Percentiles rank a stretch among this genome's conserved stretches.
Evolutionary conservation across 1,140 invertebrate species (phyloP).

Genomic region (Aphidius ervi): DNA sequence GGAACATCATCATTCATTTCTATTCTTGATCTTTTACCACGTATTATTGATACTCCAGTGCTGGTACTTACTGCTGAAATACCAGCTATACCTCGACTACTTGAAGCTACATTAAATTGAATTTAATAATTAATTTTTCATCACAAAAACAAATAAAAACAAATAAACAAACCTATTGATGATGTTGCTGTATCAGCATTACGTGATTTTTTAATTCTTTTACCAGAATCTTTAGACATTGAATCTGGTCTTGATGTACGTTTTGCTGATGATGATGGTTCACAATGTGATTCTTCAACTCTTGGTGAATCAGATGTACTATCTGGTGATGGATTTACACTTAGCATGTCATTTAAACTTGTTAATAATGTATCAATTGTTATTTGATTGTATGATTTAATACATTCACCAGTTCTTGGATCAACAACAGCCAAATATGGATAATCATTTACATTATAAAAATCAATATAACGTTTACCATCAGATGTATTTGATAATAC

Average conservation of each 20-base stretch:
- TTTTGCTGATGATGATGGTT: slow-evolving; percentile 27
- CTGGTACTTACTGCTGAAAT: slow-evolving; percentile 6
- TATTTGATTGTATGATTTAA: slow-evolving; percentile 56
- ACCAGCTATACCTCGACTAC: slow-evolving; percentile 14
- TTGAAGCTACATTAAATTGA: slow-evolving; percentile 6
- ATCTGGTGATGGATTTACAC: slow-evolving; percentile 48
- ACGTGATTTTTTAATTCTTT: slow-evolving; percentile 23
- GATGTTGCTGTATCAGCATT: slow-evolving; percentile 11
- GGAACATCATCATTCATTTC: slow-evolving; percentile 37
- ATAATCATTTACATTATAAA: slow-evolving; percentile 65
- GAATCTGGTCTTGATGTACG: slow-evolving; percentile 22
- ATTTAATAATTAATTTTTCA: too few relatives aligned
- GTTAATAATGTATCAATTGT: slow-evolving; percentile 47
- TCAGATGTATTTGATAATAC: slow-evolving; percentile 68
- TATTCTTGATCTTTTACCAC: slow-evolving; percentile 42
- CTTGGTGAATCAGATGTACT: slow-evolving; percentile 35
- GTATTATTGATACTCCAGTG: slow-evolving; percentile 14
- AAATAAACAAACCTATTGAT: slow-evolving; percentile 11
- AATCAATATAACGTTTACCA: slow-evolving; percentile 65
- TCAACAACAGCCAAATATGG: slow-evolving; percentile 74
- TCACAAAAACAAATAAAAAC: background rate
- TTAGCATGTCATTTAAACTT: slow-evolving; percentile 48
- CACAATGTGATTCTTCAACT: slow-evolving; percentile 33
- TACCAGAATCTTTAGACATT: slow-evolving; percentile 21
- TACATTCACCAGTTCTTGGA: slow-evolving; percentile 70